Percentiles rank a stretch among this genome's conserved stretches.
Evolutionary conservation across 2,797 vertebrate species (phyloP).

Genomic region (Amblyraja radiata): DNA sequence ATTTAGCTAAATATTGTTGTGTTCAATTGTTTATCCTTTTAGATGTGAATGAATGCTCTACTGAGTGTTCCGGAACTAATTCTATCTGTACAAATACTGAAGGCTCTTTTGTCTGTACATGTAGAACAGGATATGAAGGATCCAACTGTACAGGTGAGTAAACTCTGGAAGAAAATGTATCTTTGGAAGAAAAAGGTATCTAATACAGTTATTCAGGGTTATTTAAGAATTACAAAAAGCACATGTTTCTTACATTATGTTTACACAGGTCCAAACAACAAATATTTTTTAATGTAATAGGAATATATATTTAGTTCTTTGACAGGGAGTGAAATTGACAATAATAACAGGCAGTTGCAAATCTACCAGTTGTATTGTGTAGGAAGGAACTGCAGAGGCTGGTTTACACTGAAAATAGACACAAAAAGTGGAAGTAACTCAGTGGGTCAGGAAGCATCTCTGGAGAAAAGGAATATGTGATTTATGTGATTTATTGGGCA

Average conservation of each 20-base stretch:
- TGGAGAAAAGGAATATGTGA: no score
- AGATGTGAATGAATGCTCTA: conserved; percentile 24
- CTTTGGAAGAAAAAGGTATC: background rate
- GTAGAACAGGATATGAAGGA: background rate
- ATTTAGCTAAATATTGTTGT: background rate
- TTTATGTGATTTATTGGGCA: no score
- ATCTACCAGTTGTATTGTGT: background rate
- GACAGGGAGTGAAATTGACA: background rate
- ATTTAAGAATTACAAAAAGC: background rate
- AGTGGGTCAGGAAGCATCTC: no score
- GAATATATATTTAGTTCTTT: background rate
- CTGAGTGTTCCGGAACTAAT: background rate
- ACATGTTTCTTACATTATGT: background rate
- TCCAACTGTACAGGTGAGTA: conserved; percentile 8
- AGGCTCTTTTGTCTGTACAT: background rate
- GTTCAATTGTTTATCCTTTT: background rate
- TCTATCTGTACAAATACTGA: background rate
- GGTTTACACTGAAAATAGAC: no score
- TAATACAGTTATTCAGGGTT: background rate
- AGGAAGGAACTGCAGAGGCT: no score
- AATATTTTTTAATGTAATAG: no score
- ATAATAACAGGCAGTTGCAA: no score
- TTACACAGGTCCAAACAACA: background rate
- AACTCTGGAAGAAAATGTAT: background rate
- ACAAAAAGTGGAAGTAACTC: no score